Base-by-base conservation (phyloP, 2,888 invertebrate genomes). In the Ligdia adustata region DNA sequence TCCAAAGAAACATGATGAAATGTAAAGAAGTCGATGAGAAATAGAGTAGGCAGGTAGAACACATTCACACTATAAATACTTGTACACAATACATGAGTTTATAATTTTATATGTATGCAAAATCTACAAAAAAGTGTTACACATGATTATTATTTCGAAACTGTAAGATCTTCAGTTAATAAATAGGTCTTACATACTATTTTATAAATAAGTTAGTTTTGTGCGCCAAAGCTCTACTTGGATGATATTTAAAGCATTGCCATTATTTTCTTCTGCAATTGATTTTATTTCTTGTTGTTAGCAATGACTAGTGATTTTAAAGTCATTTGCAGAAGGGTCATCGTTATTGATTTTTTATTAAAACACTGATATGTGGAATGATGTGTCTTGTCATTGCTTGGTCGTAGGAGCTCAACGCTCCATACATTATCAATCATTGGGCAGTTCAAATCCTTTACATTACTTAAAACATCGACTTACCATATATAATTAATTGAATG, bases 141-240 rank as follows among this genome's bases (percentile, higher is more conserved):
- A 87, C 76, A 82, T 81, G 85, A 85, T 85, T 87, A 86, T 80
- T 79, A 79, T 78, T 72, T 75, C 73, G 74, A 82, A 82, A 85
- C 75, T 65, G 79, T 84, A 81, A 76, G 79, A 79, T 80, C 74
- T 72, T 79, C 77, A 79, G 77, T 80, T 82, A 77, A 76, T 77
- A 73, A 44, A 72, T 81, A 81, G 67, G 62, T 75, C 85, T 85
- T 88, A 87, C 42, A 66, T 60, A 67, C 87, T 88, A 86, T 75
- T 57, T 73, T 75, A 75, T 76, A 75, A 22, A 22, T 22, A 71
- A 68, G 66, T 66, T 76, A 73, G 62, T 62, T 74, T 83, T 87
- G 88, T 89, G 88, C 89, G 85, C 83, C 82, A 79, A 86, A 88
- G 88, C 88, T 84, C 83, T 84, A 82, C 75, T 69, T 69, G 72